Conservation (phyloP, 2,797 vertebrate genomes). For the Avahi laniger region DNA sequence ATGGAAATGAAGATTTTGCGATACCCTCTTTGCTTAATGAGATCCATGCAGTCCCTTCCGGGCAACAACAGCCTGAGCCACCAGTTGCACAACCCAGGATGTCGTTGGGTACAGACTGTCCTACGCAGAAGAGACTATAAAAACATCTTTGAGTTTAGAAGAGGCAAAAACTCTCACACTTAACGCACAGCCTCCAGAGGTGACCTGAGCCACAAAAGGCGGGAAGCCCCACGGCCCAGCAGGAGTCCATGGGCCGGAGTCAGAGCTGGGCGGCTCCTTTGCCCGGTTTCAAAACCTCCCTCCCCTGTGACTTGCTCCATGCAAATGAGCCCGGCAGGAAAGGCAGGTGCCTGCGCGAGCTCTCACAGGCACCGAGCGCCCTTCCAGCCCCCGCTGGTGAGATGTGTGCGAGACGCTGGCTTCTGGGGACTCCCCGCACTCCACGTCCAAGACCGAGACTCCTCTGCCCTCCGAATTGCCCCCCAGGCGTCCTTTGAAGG, state of each 20-base stretch:
- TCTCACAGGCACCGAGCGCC: not conserved
- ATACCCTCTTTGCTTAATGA: conserved; percentile 65
- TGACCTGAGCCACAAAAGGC: conserved; percentile 21
- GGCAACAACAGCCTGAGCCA: conserved; percentile 68
- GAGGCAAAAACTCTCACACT: conserved; percentile 27
- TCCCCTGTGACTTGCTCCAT: not conserved
- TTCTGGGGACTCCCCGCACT: not conserved
- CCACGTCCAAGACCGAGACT: not conserved
- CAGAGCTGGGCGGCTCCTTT: not conserved
- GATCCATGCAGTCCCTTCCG: conserved; percentile 65
- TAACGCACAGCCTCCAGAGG: conserved; percentile 65
- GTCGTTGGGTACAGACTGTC: conserved; percentile 73
- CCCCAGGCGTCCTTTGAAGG: accelerated
- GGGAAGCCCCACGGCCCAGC: not conserved
- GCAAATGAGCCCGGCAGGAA: not conserved
- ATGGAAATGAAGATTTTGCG: conserved; percentile 70
- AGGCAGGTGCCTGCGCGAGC: not conserved
- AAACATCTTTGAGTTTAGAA: conserved; percentile 56
- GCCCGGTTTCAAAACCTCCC: not conserved
- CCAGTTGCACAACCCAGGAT: conserved; percentile 78
- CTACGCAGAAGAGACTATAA: conserved; percentile 63
- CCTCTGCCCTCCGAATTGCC: not conserved
- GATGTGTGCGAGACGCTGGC: accelerated
- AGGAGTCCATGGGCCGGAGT: not conserved
- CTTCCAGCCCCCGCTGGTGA: not conserved